Evolutionary conservation across 2,888 invertebrate genomes (phyloP).

Genomic region (Penaeus monodon): DNA sequence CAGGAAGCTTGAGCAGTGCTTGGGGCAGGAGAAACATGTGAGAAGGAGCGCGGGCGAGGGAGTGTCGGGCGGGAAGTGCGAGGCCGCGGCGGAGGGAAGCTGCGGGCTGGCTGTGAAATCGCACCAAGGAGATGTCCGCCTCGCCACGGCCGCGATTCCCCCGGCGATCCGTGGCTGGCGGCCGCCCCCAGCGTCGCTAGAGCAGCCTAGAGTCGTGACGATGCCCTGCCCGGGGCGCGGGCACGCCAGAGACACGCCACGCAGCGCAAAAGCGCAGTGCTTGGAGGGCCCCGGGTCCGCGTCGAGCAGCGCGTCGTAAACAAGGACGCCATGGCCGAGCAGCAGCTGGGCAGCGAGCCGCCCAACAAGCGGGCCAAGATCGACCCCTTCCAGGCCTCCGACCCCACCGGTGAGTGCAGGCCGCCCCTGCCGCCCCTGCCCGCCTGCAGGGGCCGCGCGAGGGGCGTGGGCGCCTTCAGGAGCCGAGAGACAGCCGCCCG

Average conservation of each 20-base stretch:
- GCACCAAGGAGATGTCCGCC: slow-evolving; percentile 59
- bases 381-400: slow-evolving; percentile 85
- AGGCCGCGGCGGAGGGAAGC: slow-evolving; percentile 41
- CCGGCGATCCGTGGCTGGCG: slow-evolving; percentile 50
- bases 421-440: neutral
- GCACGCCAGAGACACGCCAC: slow-evolving; percentile 35
- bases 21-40: slow-evolving; percentile 33
- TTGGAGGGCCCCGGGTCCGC: slow-evolving; percentile 28
- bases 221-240: slow-evolving; percentile 44
- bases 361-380: slow-evolving; percentile 96
- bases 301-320: slow-evolving; percentile 59
- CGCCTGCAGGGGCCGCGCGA: neutral
- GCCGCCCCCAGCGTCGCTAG: slow-evolving; percentile 39
- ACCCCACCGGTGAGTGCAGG: slow-evolving; percentile 80
- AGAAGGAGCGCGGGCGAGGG: slow-evolving; percentile 13
- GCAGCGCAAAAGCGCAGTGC: slow-evolving; percentile 40
- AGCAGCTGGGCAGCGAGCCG: slow-evolving; percentile 83
- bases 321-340: slow-evolving; percentile 65
- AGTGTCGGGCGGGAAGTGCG: slow-evolving; percentile 37
- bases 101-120: slow-evolving; percentile 54
- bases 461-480: neutral
- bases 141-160: slow-evolving; percentile 50
- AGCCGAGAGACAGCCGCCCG: slow-evolving; percentile 1
- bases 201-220: slow-evolving; percentile 43
- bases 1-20: slow-evolving; percentile 31